A percentile compares a stretch with the other conserved stretches of the same genome.
Conservation (phyloP, 2,888 invertebrate genomes). For the Glaucopsyche alexis region DNA sequence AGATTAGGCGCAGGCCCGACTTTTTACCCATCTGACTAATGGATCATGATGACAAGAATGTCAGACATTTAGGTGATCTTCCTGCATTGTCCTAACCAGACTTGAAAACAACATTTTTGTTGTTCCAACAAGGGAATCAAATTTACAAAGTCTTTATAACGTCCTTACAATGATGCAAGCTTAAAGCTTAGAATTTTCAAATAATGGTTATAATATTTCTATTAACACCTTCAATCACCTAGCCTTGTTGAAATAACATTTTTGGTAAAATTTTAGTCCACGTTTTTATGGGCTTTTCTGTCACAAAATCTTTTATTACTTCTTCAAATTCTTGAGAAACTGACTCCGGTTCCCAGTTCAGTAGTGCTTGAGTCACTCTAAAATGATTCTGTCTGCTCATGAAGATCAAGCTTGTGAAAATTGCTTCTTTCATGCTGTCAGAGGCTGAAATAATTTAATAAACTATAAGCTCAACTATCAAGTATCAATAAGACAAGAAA, state of each 20-base stretch:
- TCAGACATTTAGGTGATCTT: no score
- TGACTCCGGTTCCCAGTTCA: slow-evolving; percentile 53
- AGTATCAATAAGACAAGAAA: neutral
- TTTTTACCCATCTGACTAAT: no score
- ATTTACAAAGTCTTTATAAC: no score
- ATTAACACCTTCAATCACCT: neutral
- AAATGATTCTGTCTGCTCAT: slow-evolving; percentile 57
- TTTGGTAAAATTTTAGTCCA: slow-evolving; percentile 56
- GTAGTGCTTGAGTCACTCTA: slow-evolving; percentile 51
- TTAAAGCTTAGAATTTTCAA: neutral
- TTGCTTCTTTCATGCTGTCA: slow-evolving; percentile 58
- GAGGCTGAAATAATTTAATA: slow-evolving; percentile 53
- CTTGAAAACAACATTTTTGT: no score
- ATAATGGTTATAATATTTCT: neutral
- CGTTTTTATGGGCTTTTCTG: slow-evolving; percentile 50
- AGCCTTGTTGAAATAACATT: slow-evolving; percentile 34
- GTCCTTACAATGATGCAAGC: neutral
- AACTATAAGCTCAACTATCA: neutral
- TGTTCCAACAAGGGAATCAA: no score
- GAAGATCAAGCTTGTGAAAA: slow-evolving; percentile 58
- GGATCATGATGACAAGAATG: no score
- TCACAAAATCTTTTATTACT: slow-evolving; percentile 53
- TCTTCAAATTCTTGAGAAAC: slow-evolving; percentile 55
- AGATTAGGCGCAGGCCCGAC: no score
- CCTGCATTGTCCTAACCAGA: no score